These are phyloP conservation scores for Stictocephala bisonia DNA, from an alignment of 2,888 invertebrate genomes.

Conservation along the genomic window DNA sequence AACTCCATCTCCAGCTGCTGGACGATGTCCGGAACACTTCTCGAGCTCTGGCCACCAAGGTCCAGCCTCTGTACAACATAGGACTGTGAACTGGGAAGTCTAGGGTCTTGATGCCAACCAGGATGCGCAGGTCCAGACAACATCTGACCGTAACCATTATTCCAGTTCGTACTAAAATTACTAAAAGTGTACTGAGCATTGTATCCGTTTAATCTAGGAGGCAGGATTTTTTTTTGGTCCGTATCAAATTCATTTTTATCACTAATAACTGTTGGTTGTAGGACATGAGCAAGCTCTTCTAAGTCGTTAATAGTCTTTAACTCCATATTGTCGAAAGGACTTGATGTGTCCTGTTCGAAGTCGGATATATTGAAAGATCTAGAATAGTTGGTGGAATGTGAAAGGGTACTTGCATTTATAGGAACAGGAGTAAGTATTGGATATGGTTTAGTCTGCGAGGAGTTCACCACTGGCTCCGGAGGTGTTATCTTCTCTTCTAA, in stretches of 20 bases:
- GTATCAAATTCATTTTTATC: slow-evolving; percentile 16
- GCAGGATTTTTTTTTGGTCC: slow-evolving; percentile 9
- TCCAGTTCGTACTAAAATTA: slow-evolving; percentile 28
- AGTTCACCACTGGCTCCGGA: slow-evolving; percentile 10
- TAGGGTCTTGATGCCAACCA: slow-evolving; percentile 23
- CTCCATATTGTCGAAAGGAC: slow-evolving; percentile 94
- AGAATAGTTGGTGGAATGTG: slow-evolving; percentile 66
- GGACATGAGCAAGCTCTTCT: slow-evolving; percentile 87
- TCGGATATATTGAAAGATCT: slow-evolving; percentile 71
- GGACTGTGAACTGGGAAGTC: slow-evolving; percentile 33
- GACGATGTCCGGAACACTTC: slow-evolving; percentile 81
- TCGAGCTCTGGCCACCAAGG: slow-evolving; percentile 52
- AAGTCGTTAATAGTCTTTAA: slow-evolving; percentile 92
- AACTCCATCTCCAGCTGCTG: slow-evolving; percentile 79
- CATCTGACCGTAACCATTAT: slow-evolving; percentile 3
- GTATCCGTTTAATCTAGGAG: slow-evolving; percentile 42
- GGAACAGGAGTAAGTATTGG: slow-evolving; percentile 59
- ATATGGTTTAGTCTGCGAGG: slow-evolving; percentile 27
- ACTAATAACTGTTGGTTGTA: slow-evolving; percentile 45
- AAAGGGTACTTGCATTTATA: slow-evolving; percentile 63
- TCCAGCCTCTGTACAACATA: slow-evolving; percentile 48
- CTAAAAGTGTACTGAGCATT: slow-evolving; percentile 5
- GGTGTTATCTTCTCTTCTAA: slow-evolving; percentile 65
- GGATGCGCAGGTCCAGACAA: background rate
- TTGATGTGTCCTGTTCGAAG: slow-evolving; percentile 92